Evolutionary conservation across 30 jellyfish, hydroid and myxozoan genomes (phyloP).

Genomic region (Mastigias papua): DNA sequence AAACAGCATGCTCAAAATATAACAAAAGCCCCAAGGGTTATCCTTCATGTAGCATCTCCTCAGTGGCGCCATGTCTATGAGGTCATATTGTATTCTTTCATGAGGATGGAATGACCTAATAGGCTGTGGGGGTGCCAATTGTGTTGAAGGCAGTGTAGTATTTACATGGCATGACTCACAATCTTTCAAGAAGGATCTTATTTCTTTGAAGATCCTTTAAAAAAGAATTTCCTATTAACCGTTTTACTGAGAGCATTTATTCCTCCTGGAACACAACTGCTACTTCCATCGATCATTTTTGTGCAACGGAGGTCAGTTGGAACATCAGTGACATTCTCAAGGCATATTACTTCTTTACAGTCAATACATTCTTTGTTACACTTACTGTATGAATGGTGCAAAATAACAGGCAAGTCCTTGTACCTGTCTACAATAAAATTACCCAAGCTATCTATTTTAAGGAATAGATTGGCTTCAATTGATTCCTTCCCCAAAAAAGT

Average conservation of each 20-base stretch:
- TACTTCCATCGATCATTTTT: not conserved
- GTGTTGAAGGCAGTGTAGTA: conserved; percentile 1
- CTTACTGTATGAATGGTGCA: conserved; percentile 7
- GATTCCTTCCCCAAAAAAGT: too few relatives aligned
- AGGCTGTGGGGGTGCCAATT: conserved; percentile 20
- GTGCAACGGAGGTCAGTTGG: not conserved
- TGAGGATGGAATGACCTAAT: conserved; percentile 14
- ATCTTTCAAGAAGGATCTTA: not conserved
- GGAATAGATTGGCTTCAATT: too few relatives aligned
- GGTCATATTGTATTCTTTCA: conserved; percentile 22
- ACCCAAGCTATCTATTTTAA: too few relatives aligned
- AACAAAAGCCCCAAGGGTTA: conserved; percentile 2
- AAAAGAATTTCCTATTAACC: not conserved
- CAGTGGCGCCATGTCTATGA: conserved; percentile 10
- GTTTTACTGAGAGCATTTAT: conserved; percentile 13
- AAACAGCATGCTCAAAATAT: conserved; percentile 9
- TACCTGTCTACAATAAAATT: not conserved
- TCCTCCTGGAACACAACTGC: conserved; percentile 13
- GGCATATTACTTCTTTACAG: not conserved
- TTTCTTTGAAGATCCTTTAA: conserved; percentile 10
- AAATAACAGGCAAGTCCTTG: conserved; percentile 4
- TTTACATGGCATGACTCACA: conserved; percentile 7
- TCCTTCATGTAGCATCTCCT: not conserved
- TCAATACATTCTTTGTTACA: not conserved
- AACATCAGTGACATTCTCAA: not conserved